Base-by-base conservation (phyloP, 2,113 vertebrate genomes). In the Ceyx cyanopectus region DNA sequence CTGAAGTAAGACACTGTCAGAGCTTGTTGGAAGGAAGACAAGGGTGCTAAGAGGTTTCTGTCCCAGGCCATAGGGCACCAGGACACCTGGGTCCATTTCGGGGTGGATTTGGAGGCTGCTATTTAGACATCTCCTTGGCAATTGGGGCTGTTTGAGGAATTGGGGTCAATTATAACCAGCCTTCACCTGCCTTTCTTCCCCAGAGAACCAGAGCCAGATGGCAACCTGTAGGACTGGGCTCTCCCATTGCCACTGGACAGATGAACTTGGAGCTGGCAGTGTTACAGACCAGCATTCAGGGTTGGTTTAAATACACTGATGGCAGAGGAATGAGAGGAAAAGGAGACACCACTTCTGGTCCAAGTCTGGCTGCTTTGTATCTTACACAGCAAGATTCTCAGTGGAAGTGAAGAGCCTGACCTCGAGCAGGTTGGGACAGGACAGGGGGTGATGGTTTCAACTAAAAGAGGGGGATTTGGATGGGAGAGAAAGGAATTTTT, bases 61-160 rank as follows among this genome's bases (percentile, higher is more conserved):
- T 84, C 92, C 87, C 62, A 43, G 89, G 81, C 87, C 83, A 81
- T 23, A 60, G 87, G 84, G 58, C 88, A 72, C 63, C 34, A 46
- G 76, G 89, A 93, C 87, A 91, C 82, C 92, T 93, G 91, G 87
- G 70, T 24, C 66, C 21, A 0, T 81, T 81, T 94, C 72, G 8
- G 37, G 54, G 60, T 5, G 4, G 69, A 73, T 96, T 88, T 54
- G 37, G 85, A 96, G 89, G 72, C 86, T n/a, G 83, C 86, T 85
- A 80, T 96, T 97, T 97, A 58, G 69, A 92, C 87, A 91, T 94
- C 95, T 97, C 95, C 97, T 97, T 93, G 85, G 95, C 98, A 95
- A 97, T 98, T 98, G 94, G 96, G 91, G 97, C 98, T 98, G 98
- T 99, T 99, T 98, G 98, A 98, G 98, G 98, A 98, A 98, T 95